phyloP scores from a whole-genome alignment of 2,113 vertebrate species.

The Meriones unguiculatus region DNA sequence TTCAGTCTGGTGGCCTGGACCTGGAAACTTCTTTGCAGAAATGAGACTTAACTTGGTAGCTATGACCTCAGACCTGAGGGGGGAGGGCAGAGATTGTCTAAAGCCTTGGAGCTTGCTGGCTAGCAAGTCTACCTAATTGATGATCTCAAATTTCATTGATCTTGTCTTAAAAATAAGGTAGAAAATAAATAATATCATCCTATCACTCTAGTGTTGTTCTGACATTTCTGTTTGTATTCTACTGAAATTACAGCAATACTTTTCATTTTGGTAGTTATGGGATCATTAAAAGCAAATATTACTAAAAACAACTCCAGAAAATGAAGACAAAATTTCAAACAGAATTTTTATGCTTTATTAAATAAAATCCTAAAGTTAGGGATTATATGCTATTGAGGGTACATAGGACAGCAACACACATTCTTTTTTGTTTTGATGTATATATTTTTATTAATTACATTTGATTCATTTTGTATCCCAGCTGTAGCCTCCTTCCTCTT shows the following conservation, averaged over 20 bases:
- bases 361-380: neutral
- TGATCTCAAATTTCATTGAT: neutral
- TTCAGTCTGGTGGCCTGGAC: neutral
- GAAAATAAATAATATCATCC: neutral
- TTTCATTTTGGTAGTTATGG: slow-evolving; percentile 39
- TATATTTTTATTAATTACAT: too few species aligned
- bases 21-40: neutral
- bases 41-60: neutral
- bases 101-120: neutral
- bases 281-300: slow-evolving; percentile 29
- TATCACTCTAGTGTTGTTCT: neutral
- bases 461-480: too few species aligned
- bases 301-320: slow-evolving; percentile 34
- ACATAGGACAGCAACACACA: neutral
- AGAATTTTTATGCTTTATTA: neutral
- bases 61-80: neutral
- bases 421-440: too few species aligned
- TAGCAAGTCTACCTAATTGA: neutral
- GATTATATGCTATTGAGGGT: neutral
- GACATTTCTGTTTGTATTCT: slow-evolving; percentile 23
- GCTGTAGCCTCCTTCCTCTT: too few species aligned
- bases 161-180: neutral
- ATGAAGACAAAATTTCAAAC: slow-evolving; percentile 52
- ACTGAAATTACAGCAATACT: neutral
- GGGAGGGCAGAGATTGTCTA: neutral